Base-by-base conservation (phyloP, 2,113 vertebrate species). In the Cavia porcellus region DNA sequence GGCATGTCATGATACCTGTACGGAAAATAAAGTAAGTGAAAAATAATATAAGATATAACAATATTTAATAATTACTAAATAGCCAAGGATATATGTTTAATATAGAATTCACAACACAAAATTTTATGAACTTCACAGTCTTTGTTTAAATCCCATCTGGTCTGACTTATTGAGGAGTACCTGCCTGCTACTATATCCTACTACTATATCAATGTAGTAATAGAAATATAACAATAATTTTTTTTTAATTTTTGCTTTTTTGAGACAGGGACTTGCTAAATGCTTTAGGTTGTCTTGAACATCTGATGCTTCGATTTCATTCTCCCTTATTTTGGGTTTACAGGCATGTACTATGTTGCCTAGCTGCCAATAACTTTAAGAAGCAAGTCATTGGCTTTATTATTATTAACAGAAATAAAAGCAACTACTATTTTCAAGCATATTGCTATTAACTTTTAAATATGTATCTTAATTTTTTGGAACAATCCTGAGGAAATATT, bases 1-100 rank as follows among this genome's bases (percentile, higher is more conserved):
- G 99, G 99, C 99, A 99, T 99, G 97, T 99, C 99, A 38, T 99
- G 99, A 98, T 99, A 99, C 97, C 99, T 99, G 84, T 79, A 96
- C 0, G 97, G 75, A 86, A 66, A 96, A 92, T 3, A 95, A 91
- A 94, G 62, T 70, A 91, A 2, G 82, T 42, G 35, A 68, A 22
- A 82, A 92, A 72, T 7, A 94, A 91, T 61, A 86, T 22, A 90
- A 90, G 32, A 90, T 96, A 82, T 11, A 95, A 88, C 0, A 80
- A 30, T 38, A 45, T 66, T 52, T 52, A 35, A 83, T 30, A 92
- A 45, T 81, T 88, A 79, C 3, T 77, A 75, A 86, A 96, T 57
- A 89, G 45, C 77, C 61, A 95, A 55, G 17, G 17, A 90, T 90
- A 70, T 42, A 90, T 47, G 30, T 59, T 90, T 89, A 87, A 81